A percentile compares a stretch with the other conserved stretches of the same genome.
Evolutionary conservation across 2,113 vertebrate genomes (phyloP).

Genomic region (Struthidea cinerea): DNA sequence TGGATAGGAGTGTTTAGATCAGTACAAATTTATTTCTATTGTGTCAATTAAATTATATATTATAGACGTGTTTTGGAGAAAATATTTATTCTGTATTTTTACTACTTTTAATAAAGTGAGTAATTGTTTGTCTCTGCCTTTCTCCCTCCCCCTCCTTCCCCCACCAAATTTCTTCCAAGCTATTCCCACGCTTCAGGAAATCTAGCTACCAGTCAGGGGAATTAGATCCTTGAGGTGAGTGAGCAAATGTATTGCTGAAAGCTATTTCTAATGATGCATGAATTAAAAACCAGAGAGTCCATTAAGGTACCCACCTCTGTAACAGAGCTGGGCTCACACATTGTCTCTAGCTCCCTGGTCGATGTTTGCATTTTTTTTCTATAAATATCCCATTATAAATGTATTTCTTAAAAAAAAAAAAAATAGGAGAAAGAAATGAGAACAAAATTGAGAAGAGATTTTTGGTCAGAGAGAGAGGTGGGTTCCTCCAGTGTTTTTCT

Average conservation of each 20-base stretch:
- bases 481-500: background rate
- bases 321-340: fast-evolving
- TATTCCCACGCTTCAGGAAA: background rate
- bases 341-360: background rate
- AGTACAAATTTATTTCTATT: background rate
- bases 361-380: background rate
- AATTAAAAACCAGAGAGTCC: background rate
- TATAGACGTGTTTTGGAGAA: background rate
- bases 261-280: background rate
- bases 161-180: background rate
- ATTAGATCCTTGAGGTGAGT: background rate
- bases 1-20: background rate
- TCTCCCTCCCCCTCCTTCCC: fast-evolving
- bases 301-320: background rate
- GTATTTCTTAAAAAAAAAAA: background rate
- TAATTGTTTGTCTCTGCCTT: background rate
- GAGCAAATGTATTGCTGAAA: background rate
- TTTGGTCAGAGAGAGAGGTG: background rate
- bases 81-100: slow-evolving; percentile 36
- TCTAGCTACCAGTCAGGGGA: background rate
- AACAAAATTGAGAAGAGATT: background rate
- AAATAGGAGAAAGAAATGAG: background rate
- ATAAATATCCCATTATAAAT: background rate
- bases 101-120: background rate
- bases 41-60: background rate